Evolutionary conservation across 2,888 invertebrate genomes (phyloP).

Genomic region (Proisotoma minuta): DNA sequence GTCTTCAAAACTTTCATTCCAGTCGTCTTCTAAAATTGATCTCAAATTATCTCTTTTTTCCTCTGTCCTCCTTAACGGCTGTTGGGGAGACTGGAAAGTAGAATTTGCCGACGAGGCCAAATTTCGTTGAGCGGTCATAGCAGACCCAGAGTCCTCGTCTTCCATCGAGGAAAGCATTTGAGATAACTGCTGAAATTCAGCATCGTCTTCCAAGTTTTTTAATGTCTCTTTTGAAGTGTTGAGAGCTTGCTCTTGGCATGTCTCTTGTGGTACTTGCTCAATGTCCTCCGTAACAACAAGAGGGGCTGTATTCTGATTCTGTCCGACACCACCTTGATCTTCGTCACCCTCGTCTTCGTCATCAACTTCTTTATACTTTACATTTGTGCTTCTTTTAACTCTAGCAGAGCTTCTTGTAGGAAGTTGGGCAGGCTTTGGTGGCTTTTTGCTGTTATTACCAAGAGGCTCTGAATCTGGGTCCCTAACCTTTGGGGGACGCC

Average conservation of each 20-base stretch:
- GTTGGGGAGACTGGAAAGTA: neutral
- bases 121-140: slow-evolving; percentile 1
- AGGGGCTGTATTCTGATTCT: too few relatives aligned
- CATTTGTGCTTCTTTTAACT: slow-evolving; percentile 33
- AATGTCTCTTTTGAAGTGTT: slow-evolving; percentile 29
- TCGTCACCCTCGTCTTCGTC: slow-evolving; percentile 16
- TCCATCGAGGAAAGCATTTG: slow-evolving; percentile 47
- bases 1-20: slow-evolving; percentile 44
- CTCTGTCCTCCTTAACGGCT: neutral
- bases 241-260: too few relatives aligned
- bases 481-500: slow-evolving; percentile 22
- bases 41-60: slow-evolving; percentile 37
- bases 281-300: too few relatives aligned
- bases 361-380: slow-evolving; percentile 13
- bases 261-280: too few relatives aligned
- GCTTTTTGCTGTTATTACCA: too few relatives aligned
- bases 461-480: too few relatives aligned
- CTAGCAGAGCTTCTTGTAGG: slow-evolving; percentile 29
- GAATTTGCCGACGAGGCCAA: neutral
- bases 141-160: slow-evolving; percentile 19
- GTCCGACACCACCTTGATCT: neutral
- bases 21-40: slow-evolving; percentile 47
- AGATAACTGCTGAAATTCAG: slow-evolving; percentile 44
- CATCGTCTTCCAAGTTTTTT: slow-evolving; percentile 44
- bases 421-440: slow-evolving; percentile 7